These are phyloP conservation scores for Stenoptilia bipunctidactyla DNA, from an alignment of 2,888 invertebrate species.

Conservation along the genomic window DNA sequence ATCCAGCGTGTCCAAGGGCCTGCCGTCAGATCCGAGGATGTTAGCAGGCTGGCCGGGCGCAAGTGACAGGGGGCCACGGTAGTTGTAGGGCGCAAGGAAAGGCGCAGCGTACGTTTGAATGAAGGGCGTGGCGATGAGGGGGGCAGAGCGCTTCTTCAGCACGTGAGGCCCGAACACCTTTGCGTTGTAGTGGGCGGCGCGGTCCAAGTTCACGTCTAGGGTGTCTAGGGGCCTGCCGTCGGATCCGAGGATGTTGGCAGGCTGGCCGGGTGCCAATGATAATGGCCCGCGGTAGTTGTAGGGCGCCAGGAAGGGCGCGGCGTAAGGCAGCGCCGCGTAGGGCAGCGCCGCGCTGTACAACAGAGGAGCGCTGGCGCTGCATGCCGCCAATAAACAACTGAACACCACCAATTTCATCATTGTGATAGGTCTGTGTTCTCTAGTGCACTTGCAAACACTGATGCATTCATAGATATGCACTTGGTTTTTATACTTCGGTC, in stretches of 20 bases:
- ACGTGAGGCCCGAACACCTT: constrained; percentile 40
- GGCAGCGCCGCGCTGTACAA: constrained; percentile 46
- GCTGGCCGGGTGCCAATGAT: constrained; percentile 55
- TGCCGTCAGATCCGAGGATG: constrained; percentile 49
- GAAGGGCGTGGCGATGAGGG: too few species aligned
- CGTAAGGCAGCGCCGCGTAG: constrained; percentile 4
- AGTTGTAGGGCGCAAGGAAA: constrained; percentile 31
- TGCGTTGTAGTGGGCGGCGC: constrained; percentile 50
- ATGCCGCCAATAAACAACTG: constrained; percentile 72
- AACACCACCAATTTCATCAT: constrained; percentile 73
- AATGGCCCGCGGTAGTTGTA: constrained; percentile 48
- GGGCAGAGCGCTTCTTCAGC: constrained; percentile 26
- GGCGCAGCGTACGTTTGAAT: constrained; percentile 30
- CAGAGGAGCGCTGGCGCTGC: constrained; percentile 35
- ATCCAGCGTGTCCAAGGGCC: constrained; percentile 55
- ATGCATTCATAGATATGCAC: constrained; percentile 26
- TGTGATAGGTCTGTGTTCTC: constrained; percentile 58
- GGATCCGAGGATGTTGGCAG: constrained; percentile 48
- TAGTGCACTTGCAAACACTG: constrained; percentile 39
- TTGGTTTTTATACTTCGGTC: constrained; percentile 34
- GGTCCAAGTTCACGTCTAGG: constrained; percentile 55
- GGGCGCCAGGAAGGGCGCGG: constrained; percentile 17
- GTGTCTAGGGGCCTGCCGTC: constrained; percentile 60
- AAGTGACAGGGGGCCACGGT: constrained; percentile 50
- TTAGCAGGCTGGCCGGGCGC: constrained; percentile 58